Conservation (phyloP, 2,797 vertebrate genomes). For the Liparis tanakae region DNA sequence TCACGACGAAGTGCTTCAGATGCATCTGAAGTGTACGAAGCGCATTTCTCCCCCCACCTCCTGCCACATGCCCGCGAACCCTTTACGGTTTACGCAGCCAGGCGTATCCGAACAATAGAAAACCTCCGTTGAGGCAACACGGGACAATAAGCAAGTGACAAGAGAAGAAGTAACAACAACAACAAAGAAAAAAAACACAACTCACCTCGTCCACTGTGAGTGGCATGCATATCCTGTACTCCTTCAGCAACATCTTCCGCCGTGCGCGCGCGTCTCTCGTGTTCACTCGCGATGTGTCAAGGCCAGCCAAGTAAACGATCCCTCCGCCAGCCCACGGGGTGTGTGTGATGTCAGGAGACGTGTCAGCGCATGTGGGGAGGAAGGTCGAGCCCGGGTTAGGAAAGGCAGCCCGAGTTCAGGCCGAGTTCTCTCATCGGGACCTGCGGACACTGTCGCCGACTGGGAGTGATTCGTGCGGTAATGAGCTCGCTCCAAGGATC, state of each 20-base stretch:
- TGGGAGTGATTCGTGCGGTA: slow-evolving; percentile 19
- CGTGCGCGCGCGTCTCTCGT: slow-evolving; percentile 32
- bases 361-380: slow-evolving; percentile 61
- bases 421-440: slow-evolving; percentile 57
- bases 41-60: slow-evolving; percentile 7
- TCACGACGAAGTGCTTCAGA: slow-evolving; percentile 2
- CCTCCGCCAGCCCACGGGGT: slow-evolving; percentile 60
- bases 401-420: slow-evolving; percentile 28
- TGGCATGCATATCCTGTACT: slow-evolving; percentile 98
- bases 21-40: not conserved
- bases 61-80: slow-evolving; percentile 35
- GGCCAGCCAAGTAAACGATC: slow-evolving; percentile 35
- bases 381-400: slow-evolving; percentile 24
- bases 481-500: slow-evolving; percentile 38
- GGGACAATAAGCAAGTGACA: not conserved
- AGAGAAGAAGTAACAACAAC: not conserved
- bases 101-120: not conserved
- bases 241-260: slow-evolving; percentile 94
- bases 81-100: not conserved
- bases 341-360: slow-evolving; percentile 50
- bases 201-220: slow-evolving; percentile 97
- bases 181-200: not conserved
- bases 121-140: not conserved
- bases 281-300: slow-evolving; percentile 52
- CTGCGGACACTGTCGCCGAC: slow-evolving; percentile 16